Evolutionary conservation across 30 jellyfish, hydroid and myxozoan genomes (phyloP).

Genomic region (Rhopilema esculentum): DNA sequence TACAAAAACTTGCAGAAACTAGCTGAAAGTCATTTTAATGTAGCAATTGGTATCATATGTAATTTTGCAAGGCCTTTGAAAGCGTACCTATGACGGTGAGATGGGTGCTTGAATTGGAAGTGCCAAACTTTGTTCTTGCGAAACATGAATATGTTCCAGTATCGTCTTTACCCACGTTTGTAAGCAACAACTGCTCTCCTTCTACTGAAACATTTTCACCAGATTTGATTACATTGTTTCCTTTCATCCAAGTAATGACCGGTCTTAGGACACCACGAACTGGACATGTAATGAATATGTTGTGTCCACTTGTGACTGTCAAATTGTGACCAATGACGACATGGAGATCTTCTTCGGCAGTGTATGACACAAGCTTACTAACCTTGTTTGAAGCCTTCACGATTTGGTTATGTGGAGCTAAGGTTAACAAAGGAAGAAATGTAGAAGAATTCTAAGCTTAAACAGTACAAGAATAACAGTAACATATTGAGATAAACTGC

Average conservation of each 20-base stretch:
- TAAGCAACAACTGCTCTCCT: constrained; percentile 69
- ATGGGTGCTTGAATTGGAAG: constrained; percentile 66
- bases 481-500: too few relatives aligned
- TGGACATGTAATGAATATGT: constrained; percentile 71
- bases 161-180: constrained; percentile 29
- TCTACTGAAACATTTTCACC: constrained; percentile 37
- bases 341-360: constrained; percentile 66
- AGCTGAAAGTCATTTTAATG: too few relatives aligned
- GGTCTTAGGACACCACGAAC: constrained; percentile 78
- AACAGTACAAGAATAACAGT: too few relatives aligned
- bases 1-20: too few relatives aligned
- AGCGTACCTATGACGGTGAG: constrained; percentile 72
- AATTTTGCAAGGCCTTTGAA: neutral
- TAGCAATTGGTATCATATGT: too few relatives aligned
- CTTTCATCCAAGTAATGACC: constrained; percentile 71
- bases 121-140: constrained; percentile 70
- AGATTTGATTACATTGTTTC: constrained; percentile 17
- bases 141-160: constrained; percentile 75
- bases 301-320: constrained; percentile 60
- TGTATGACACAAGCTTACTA: constrained; percentile 53
- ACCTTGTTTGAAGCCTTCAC: constrained; percentile 52
- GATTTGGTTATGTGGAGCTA: constrained; percentile 70
- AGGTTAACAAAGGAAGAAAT: neutral
- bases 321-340: constrained; percentile 69
- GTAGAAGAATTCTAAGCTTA: too few relatives aligned